Percentiles rank a stretch among this genome's conserved stretches.
phyloP scores from a whole-genome alignment of 1,140 invertebrate species.

The Philaenus spumarius region DNA sequence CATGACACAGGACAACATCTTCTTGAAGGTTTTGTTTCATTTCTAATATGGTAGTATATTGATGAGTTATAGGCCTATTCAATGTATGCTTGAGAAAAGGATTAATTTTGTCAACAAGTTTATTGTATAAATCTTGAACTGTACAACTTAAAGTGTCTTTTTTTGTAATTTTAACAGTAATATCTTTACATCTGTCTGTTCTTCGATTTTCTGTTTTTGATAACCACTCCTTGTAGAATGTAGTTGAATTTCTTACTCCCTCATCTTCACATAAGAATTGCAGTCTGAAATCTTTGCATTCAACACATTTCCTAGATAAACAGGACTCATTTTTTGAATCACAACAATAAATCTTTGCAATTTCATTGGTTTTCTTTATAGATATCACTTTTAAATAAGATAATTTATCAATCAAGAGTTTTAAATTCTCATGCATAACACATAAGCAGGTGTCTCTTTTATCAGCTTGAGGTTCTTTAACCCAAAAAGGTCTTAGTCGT shows the following conservation, averaged over 20 bases:
- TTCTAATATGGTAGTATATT: background rate
- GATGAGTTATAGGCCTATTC: background rate
- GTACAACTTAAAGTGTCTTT: background rate
- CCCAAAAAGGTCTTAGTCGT: slow-evolving; percentile 16
- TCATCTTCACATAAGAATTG: background rate
- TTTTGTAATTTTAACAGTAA: background rate
- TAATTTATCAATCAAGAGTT: background rate
- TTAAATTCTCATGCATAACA: background rate
- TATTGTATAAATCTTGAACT: background rate
- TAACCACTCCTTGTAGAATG: background rate
- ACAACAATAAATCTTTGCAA: background rate
- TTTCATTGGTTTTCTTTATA: background rate
- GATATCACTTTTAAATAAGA: background rate
- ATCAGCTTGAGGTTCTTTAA: background rate
- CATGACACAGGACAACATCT: background rate
- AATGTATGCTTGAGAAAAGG: background rate
- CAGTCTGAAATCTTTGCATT: background rate
- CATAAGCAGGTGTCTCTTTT: slow-evolving; percentile 2
- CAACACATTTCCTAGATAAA: background rate
- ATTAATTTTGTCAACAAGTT: background rate
- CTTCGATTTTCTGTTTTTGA: background rate
- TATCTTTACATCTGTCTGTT: background rate
- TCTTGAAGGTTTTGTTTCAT: background rate
- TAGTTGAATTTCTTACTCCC: background rate
- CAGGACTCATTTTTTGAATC: background rate